A percentile compares a stretch with the other conserved stretches of the same genome.
Evolutionary conservation across 2,113 vertebrate species (phyloP).

Genomic region (Montifringilla adamsi): DNA sequence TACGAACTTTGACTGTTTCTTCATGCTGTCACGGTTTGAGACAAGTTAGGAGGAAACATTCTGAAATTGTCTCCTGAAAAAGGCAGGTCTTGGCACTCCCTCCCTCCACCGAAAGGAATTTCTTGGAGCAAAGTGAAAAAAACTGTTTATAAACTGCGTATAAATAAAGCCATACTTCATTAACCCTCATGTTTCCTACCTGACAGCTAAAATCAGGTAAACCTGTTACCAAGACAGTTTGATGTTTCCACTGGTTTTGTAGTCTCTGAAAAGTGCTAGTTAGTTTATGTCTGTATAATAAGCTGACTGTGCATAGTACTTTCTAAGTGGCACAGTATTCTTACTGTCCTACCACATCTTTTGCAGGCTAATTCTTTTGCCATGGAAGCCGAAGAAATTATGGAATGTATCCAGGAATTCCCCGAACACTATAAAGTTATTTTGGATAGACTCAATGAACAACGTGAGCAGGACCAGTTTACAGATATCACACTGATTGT

Average conservation of each 20-base stretch:
- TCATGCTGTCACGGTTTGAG: background rate
- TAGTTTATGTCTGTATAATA: background rate
- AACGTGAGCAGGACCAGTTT: background rate
- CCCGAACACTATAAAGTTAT: constrained; percentile 1
- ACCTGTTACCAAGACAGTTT: background rate
- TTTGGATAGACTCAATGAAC: background rate
- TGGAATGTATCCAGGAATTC: background rate
- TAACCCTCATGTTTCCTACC: background rate
- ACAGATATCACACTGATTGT: background rate
- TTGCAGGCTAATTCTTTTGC: background rate
- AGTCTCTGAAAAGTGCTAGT: background rate
- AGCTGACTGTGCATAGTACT: background rate
- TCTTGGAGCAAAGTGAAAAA: background rate
- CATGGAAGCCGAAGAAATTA: background rate
- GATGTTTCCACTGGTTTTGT: background rate
- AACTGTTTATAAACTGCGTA: background rate
- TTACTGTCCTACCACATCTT: background rate
- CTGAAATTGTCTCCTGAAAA: background rate
- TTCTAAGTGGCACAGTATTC: background rate
- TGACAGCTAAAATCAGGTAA: background rate
- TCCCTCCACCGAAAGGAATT: background rate
- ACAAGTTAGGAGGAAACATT: background rate
- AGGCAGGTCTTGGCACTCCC: background rate
- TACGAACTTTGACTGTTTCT: background rate
- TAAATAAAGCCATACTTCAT: background rate